These are phyloP conservation scores for Henricia sp. DNA, from an alignment of 53 echinoderm and acorn worm genomes.

Conservation along the genomic window DNA sequence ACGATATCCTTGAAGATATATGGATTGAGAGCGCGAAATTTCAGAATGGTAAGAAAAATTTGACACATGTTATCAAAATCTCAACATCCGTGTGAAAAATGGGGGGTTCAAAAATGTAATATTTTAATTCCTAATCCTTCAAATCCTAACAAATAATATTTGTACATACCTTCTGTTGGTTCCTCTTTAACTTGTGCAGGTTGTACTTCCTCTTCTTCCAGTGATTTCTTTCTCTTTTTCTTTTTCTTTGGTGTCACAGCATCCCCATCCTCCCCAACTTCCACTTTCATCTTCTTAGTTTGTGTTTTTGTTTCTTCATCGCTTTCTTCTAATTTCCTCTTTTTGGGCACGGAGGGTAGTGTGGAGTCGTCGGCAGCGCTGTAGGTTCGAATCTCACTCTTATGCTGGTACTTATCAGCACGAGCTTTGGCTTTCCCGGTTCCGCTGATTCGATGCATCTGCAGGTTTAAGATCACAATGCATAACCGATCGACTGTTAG, in stretches of 20 bases:
- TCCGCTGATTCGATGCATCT: conserved; percentile 87
- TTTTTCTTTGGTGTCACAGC: conserved; percentile 48
- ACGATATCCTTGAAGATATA: too few species aligned
- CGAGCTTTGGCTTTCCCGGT: conserved; percentile 89
- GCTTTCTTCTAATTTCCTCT: conserved; percentile 69
- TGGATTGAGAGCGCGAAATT: too few species aligned
- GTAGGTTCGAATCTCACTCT: conserved; percentile 90
- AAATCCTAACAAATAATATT: conserved; percentile 22
- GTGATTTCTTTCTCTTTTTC: conserved; percentile 82
- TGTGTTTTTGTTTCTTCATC: conserved; percentile 37
- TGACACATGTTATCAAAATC: too few species aligned
- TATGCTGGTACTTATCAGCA: conserved; percentile 91
- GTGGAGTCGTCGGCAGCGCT: conserved; percentile 93
- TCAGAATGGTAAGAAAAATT: too few species aligned
- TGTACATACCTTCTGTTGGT: conserved; percentile 36
- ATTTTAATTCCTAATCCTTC: not conserved
- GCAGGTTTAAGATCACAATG: too few species aligned
- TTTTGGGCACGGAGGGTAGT: conserved; percentile 82
- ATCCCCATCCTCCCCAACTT: conserved; percentile 28
- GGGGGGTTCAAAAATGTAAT: too few species aligned
- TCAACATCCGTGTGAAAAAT: too few species aligned
- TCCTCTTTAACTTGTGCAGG: conserved; percentile 44
- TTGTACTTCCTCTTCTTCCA: conserved; percentile 42
- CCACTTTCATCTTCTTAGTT: conserved; percentile 36
- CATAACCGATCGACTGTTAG: too few species aligned